phyloP scores from a whole-genome alignment of 2,797 vertebrate species.

The Lepidocolaptes lacrymiger region DNA sequence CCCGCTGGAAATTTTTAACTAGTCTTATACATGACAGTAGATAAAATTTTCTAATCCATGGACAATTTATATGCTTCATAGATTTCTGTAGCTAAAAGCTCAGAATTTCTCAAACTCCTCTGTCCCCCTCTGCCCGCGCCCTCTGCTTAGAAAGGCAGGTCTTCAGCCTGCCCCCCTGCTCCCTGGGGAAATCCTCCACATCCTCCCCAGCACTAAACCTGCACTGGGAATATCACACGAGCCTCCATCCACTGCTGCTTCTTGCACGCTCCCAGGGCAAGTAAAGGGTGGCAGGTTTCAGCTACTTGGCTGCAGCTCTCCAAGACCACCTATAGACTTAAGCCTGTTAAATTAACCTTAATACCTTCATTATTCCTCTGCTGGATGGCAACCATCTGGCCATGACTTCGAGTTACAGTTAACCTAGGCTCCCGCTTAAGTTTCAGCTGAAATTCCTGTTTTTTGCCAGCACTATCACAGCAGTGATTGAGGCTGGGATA shows the following conservation, averaged over 20 bases:
- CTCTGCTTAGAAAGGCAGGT: neutral
- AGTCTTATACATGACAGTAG: slow-evolving; percentile 8
- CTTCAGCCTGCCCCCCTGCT: neutral
- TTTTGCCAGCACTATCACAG: neutral
- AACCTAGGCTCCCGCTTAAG: slow-evolving; percentile 10
- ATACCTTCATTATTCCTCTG: slow-evolving; percentile 56
- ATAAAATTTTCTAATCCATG: neutral
- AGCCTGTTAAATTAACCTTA: slow-evolving; percentile 60
- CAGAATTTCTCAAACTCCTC: neutral
- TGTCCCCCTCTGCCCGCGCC: neutral
- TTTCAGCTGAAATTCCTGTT: slow-evolving; percentile 18
- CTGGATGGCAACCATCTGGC: slow-evolving; percentile 54
- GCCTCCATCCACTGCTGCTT: neutral
- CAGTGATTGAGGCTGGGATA: neutral
- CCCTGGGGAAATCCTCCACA: neutral
- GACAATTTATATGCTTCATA: neutral
- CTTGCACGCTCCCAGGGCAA: neutral
- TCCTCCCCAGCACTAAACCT: neutral
- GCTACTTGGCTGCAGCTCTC: slow-evolving; percentile 25
- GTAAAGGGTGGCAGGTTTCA: slow-evolving; percentile 12
- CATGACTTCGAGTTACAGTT: neutral
- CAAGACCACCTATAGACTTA: slow-evolving; percentile 59
- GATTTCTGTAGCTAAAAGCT: neutral
- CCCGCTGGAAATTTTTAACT: slow-evolving; percentile 7
- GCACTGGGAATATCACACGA: neutral